phyloP scores from a whole-genome alignment of 2,888 invertebrate genomes.

The Andrena marginata region DNA sequence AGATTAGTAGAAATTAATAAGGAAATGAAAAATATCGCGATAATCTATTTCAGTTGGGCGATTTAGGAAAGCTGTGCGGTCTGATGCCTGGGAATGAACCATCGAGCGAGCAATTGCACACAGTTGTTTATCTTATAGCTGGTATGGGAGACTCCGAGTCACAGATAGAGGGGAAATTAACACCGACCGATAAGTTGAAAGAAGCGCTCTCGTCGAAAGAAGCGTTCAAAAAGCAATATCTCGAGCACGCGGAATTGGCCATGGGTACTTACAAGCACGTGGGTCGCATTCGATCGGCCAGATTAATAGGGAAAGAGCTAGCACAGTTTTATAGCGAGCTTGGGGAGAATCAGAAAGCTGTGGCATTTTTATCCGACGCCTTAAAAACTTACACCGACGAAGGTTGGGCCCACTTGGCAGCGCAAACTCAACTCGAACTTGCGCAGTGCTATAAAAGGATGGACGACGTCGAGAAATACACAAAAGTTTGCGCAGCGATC shows the following conservation, averaged over 20 bases:
- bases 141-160: constrained; percentile 94
- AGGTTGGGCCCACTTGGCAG: constrained; percentile 94
- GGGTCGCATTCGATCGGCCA: constrained; percentile 91
- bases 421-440: constrained; percentile 93
- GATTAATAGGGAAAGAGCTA: constrained; percentile 94
- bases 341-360: constrained; percentile 95
- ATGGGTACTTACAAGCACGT: constrained; percentile 99
- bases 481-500: constrained; percentile 92
- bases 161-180: constrained; percentile 85
- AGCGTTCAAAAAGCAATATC: constrained; percentile 95
- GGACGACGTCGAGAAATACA: constrained; percentile 91
- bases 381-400: constrained; percentile 94
- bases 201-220: constrained; percentile 96
- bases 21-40: background rate
- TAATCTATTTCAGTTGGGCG: constrained; percentile 88
- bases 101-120: constrained; percentile 94
- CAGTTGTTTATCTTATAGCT: constrained; percentile 95
- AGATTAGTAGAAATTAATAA: background rate
- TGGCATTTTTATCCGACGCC: constrained; percentile 94
- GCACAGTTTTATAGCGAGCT: constrained; percentile 96
- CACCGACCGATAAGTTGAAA: constrained; percentile 94
- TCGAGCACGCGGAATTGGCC: constrained; percentile 96
- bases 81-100: constrained; percentile 93
- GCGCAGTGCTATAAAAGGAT: constrained; percentile 94
- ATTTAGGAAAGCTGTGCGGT: constrained; percentile 95